Percentiles rank a stretch among this genome's conserved stretches.
Conservation (phyloP, 2,888 invertebrate genomes). For the Pyrocoelia pectoralis region DNA sequence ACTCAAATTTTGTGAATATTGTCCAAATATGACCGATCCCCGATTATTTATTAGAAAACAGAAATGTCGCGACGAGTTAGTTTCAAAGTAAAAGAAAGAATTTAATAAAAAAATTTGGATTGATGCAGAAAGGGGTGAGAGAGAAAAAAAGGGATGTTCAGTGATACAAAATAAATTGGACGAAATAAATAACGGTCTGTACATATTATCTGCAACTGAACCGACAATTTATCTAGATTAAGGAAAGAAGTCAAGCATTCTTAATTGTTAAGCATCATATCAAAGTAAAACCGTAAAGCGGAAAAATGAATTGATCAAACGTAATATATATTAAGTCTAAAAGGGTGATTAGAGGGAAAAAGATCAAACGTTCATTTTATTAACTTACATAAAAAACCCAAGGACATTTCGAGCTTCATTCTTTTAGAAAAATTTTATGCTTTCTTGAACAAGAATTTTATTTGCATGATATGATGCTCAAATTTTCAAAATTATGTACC, state of each 20-base stretch:
- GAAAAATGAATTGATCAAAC: constrained; percentile 4
- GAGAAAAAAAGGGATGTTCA: not conserved
- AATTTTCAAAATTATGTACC: too few species aligned
- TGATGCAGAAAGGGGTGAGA: too few species aligned
- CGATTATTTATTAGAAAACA: too few species aligned
- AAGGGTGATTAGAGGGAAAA: constrained; percentile 5
- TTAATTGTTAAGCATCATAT: constrained; percentile 3
- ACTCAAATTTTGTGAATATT: too few species aligned
- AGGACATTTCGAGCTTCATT: too few species aligned
- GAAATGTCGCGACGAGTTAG: too few species aligned
- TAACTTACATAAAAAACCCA: not conserved
- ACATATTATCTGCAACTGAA: not conserved
- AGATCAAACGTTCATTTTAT: constrained; percentile 9
- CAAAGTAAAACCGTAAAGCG: constrained; percentile 5
- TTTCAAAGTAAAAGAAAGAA: too few species aligned
- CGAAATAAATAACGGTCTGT: not conserved
- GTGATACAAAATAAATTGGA: constrained; percentile 1
- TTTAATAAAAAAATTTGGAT: too few species aligned
- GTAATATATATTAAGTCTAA: not conserved
- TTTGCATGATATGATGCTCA: too few species aligned
- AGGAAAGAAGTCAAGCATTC: constrained; percentile 10
- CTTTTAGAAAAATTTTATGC: too few species aligned
- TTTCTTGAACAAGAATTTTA: too few species aligned
- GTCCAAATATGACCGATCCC: too few species aligned
- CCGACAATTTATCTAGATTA: constrained; percentile 5